Evolutionary conservation across 2,797 vertebrate genomes (phyloP).

Genomic region (Poeciliopsis turneri): DNA sequence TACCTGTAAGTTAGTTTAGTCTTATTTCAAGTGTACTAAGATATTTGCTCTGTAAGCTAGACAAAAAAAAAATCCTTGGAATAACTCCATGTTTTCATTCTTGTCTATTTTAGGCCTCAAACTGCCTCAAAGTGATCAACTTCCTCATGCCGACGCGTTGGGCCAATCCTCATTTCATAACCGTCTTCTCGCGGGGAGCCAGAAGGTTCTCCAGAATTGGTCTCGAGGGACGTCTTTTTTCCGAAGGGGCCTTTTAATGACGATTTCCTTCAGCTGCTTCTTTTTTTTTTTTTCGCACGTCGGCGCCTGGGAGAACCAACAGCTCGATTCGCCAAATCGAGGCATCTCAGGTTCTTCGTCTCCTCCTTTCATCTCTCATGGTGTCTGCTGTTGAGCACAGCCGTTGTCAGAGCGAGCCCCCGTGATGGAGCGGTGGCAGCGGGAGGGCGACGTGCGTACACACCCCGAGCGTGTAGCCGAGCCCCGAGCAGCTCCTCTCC

Average conservation of each 20-base stretch:
- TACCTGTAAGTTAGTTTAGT: too few species aligned
- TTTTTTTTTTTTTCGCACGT: background rate
- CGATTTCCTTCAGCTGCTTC: background rate
- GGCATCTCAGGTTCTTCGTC: background rate
- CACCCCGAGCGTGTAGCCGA: constrained; percentile 60
- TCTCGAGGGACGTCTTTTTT: background rate
- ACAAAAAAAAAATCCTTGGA: too few species aligned
- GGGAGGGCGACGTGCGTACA: constrained; percentile 52
- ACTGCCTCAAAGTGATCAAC: background rate
- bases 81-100: background rate
- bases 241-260: background rate
- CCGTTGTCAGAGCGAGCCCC: constrained; percentile 4
- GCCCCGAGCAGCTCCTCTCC: constrained; percentile 64
- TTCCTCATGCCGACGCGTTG: background rate
- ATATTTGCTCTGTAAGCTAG: too few species aligned
- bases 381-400: constrained; percentile 13
- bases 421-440: constrained; percentile 52
- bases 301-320: background rate
- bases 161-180: background rate
- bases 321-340: background rate
- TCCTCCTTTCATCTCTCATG: constrained; percentile 3
- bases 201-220: constrained; percentile 4
- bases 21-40: too few species aligned
- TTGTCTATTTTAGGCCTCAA: background rate
- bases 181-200: background rate